Evolutionary conservation across 2,113 vertebrate genomes (phyloP).

Genomic region (Pelmatolapia mariae): DNA sequence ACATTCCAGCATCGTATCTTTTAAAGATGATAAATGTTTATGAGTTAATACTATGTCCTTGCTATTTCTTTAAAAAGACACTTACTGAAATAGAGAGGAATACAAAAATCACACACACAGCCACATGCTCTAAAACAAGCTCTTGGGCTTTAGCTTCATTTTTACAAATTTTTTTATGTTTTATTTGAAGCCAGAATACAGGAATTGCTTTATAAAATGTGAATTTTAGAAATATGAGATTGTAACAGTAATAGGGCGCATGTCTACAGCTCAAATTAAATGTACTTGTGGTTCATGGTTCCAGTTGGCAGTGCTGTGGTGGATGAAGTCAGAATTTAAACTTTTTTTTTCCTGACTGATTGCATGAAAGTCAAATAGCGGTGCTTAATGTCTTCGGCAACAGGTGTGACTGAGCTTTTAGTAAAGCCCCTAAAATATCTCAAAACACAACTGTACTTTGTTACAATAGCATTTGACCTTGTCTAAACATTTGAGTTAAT

Average conservation of each 20-base stretch:
- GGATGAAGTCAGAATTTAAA: background rate
- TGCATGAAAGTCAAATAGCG: background rate
- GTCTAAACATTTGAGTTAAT: constrained; percentile 9
- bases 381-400: background rate
- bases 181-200: background rate
- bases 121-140: background rate
- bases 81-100: constrained; percentile 23
- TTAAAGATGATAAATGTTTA: constrained; percentile 48
- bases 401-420: background rate
- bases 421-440: background rate
- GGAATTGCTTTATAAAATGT: background rate
- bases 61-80: constrained; percentile 43
- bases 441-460: background rate
- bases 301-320: background rate
- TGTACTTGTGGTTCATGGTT: background rate
- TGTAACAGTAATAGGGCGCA: background rate
- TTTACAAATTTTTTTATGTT: background rate
- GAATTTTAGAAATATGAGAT: background rate
- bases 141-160: background rate
- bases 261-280: background rate
- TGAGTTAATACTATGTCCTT: constrained; percentile 25
- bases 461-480: constrained; percentile 5
- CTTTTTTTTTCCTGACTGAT: background rate
- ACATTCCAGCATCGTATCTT: constrained; percentile 20
- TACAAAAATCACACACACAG: background rate